These are phyloP conservation scores for Hypolimnas misippus DNA, from an alignment of 2,888 invertebrate genomes.

Conservation along the genomic window DNA sequence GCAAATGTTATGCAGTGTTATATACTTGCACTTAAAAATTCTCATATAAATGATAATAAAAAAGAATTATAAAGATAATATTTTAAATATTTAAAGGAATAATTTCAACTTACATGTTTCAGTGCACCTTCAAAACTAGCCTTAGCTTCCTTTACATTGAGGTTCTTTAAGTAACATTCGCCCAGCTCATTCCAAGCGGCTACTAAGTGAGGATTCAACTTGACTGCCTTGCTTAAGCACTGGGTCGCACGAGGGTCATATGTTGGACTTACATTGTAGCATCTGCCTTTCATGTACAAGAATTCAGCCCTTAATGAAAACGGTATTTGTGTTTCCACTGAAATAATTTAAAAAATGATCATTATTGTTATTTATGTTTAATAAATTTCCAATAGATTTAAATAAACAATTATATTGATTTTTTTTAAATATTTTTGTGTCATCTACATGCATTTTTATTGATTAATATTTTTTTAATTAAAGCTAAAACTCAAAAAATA, in stretches of 20 bases:
- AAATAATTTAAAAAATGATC: conserved; percentile 9
- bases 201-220: conserved; percentile 90
- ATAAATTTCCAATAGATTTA: too few relatives aligned
- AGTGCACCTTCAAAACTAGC: conserved; percentile 92
- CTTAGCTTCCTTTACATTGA: conserved; percentile 90
- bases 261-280: conserved; percentile 88
- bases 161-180: conserved; percentile 94
- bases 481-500: too few relatives aligned
- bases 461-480: too few relatives aligned
- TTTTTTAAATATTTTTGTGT: background rate
- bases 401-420: too few relatives aligned
- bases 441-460: background rate
- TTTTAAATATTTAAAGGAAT: too few relatives aligned
- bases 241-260: conserved; percentile 89
- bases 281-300: conserved; percentile 89
- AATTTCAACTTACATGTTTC: conserved; percentile 83
- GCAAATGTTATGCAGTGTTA: too few relatives aligned
- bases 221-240: conserved; percentile 91
- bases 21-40: too few relatives aligned
- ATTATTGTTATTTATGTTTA: too few relatives aligned
- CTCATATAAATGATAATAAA: too few relatives aligned
- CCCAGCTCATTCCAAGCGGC: conserved; percentile 96
- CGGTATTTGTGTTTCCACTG: conserved; percentile 65
- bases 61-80: background rate
- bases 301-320: conserved; percentile 79